phyloP scores from a whole-genome alignment of 2,797 vertebrate genomes.

The Anguilla megastoma region DNA sequence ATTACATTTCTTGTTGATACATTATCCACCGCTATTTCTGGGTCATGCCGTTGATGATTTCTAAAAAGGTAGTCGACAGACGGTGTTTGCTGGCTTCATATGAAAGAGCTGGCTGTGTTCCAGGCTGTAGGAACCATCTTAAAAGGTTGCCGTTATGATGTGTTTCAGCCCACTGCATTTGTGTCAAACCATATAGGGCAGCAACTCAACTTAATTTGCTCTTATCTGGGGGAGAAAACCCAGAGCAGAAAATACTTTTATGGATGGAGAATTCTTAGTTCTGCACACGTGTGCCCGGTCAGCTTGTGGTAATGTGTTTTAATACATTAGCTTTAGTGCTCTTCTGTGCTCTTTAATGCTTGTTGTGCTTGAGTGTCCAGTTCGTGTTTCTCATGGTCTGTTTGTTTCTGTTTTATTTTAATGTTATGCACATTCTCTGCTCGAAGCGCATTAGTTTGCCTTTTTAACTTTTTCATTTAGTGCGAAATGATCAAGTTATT shows the following conservation, averaged over 20 bases:
- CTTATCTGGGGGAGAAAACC: background rate
- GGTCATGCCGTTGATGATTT: conserved; percentile 12
- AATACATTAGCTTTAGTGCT: background rate
- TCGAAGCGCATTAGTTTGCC: background rate
- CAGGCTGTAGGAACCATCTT: conserved; percentile 30
- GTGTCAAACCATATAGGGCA: conserved; percentile 36
- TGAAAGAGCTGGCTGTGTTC: conserved; percentile 41
- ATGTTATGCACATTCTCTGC: background rate
- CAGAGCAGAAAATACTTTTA: conserved; percentile 1
- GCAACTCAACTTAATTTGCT: conserved; percentile 32
- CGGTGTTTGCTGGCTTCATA: conserved; percentile 16
- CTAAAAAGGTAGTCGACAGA: background rate
- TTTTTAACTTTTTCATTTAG: background rate
- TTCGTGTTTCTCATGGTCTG: background rate
- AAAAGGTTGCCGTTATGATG: conserved; percentile 49
- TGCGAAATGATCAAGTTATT: background rate
- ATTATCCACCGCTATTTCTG: background rate
- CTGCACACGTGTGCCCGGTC: background rate
- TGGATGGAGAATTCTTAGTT: background rate
- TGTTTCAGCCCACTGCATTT: background rate
- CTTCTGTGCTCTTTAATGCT: background rate
- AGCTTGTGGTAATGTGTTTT: background rate
- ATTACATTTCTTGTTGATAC: background rate
- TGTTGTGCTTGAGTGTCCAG: background rate
- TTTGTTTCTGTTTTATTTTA: background rate